A percentile compares a stretch with the other conserved stretches of the same genome.
phyloP scores from a whole-genome alignment of 2,113 vertebrate genomes.

The Oreochromis niloticus region DNA sequence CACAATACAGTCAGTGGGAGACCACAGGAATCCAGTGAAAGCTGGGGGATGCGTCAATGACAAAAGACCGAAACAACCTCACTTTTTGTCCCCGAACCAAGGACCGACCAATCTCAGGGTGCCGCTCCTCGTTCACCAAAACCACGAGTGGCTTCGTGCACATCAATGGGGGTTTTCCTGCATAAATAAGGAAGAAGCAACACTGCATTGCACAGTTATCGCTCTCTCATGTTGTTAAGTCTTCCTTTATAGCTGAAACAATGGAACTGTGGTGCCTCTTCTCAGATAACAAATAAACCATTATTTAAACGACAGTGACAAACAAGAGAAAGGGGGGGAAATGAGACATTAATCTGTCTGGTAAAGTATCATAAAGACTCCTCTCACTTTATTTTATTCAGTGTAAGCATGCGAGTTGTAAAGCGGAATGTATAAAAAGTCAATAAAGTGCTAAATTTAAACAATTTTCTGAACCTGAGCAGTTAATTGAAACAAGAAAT shows the following conservation, averaged over 20 bases:
- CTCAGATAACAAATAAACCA: slow-evolving; percentile 60
- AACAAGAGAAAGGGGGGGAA: not conserved
- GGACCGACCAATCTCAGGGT: slow-evolving; percentile 55
- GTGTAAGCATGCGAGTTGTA: not conserved
- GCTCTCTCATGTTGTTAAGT: slow-evolving; percentile 63
- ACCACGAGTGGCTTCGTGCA: slow-evolving; percentile 62
- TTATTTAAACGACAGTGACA: slow-evolving; percentile 31
- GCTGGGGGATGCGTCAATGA: slow-evolving; percentile 59
- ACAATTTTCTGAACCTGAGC: not conserved
- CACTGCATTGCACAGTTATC: slow-evolving; percentile 40
- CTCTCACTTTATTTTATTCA: not conserved
- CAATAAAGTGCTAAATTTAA: not conserved
- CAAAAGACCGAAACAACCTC: slow-evolving; percentile 67
- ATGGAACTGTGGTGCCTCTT: slow-evolving; percentile 47
- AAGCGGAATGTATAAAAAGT: not conserved
- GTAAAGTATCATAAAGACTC: not conserved
- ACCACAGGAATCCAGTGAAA: slow-evolving; percentile 60
- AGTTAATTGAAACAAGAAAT: slow-evolving; percentile 3
- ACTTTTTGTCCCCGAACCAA: slow-evolving; percentile 61
- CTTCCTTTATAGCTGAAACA: slow-evolving; percentile 62
- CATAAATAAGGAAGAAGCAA: slow-evolving; percentile 46
- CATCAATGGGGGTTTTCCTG: slow-evolving; percentile 67
- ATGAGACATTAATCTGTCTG: not conserved
- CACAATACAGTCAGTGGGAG: slow-evolving; percentile 70
- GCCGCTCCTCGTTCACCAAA: slow-evolving; percentile 53